phyloP scores from a whole-genome alignment of 1,140 invertebrate genomes.

The Drosophila mojavensis region DNA sequence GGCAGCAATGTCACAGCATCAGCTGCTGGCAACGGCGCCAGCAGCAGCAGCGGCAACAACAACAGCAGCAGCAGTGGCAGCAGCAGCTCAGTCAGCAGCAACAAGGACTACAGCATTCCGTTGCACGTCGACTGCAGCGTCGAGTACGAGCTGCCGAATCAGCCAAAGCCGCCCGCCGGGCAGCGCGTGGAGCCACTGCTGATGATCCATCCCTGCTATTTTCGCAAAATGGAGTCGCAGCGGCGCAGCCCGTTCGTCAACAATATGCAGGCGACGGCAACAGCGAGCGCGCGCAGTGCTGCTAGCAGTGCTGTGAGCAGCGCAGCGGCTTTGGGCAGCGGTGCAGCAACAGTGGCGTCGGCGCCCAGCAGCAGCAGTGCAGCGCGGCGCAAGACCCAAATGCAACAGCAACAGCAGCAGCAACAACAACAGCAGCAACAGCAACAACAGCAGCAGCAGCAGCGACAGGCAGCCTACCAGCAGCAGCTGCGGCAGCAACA shows the following conservation, averaged over 20 bases:
- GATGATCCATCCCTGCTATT: slow-evolving; percentile 94
- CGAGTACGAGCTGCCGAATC: slow-evolving; percentile 92
- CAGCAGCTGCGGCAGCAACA: slow-evolving; percentile 61
- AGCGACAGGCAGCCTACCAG: slow-evolving; percentile 45
- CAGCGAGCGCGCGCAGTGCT: slow-evolving; percentile 43
- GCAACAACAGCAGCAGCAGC: slow-evolving; percentile 22
- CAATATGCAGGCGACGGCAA: slow-evolving; percentile 85
- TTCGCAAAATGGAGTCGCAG: slow-evolving; percentile 91
- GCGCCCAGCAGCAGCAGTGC: slow-evolving; percentile 62
- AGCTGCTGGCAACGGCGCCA: slow-evolving; percentile 25
- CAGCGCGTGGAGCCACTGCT: slow-evolving; percentile 90
- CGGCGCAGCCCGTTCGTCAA: slow-evolving; percentile 90
- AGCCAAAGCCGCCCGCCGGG: slow-evolving; percentile 91
- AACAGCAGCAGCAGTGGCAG: slow-evolving; percentile 28
- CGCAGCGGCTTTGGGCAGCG: slow-evolving; percentile 57
- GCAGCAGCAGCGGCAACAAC: slow-evolving; percentile 36
- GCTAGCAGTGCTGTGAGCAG: slow-evolving; percentile 64
- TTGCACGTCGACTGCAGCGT: slow-evolving; percentile 93
- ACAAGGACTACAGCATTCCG: slow-evolving; percentile 90
- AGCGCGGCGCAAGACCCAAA: slow-evolving; percentile 60
- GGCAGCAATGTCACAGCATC: slow-evolving; percentile 50
- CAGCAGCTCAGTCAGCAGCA: slow-evolving; percentile 26
- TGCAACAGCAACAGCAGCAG: slow-evolving; percentile 69
- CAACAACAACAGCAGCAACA: slow-evolving; percentile 56
- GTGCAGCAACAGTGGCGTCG: slow-evolving; percentile 48